These are phyloP conservation scores for Mactra quadrangularis DNA, from an alignment of 1,140 invertebrate genomes.

Conservation along the genomic window DNA sequence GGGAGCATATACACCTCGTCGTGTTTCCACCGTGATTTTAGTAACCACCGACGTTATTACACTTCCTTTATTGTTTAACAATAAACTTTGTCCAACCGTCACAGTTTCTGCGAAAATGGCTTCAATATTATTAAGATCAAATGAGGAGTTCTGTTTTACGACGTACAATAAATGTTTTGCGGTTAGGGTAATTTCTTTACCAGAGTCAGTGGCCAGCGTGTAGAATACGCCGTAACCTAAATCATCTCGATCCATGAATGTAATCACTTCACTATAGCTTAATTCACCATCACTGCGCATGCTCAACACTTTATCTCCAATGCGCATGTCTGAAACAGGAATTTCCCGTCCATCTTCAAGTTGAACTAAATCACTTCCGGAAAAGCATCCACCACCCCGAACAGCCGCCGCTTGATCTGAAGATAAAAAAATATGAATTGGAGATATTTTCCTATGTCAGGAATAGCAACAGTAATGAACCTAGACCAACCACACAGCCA, in stretches of 20 bases:
- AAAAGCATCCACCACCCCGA: slow-evolving; percentile 92
- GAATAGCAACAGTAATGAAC: no score
- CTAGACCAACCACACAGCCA: no score
- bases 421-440: no score
- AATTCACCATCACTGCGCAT: slow-evolving; percentile 88
- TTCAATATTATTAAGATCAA: slow-evolving; percentile 32
- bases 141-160: slow-evolving; percentile 32
- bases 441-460: no score
- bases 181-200: slow-evolving; percentile 90
- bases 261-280: slow-evolving; percentile 92
- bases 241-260: slow-evolving; percentile 93
- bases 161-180: slow-evolving; percentile 91
- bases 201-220: slow-evolving; percentile 88
- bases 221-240: slow-evolving; percentile 89
- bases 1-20: slow-evolving; percentile 93
- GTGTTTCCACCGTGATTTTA: slow-evolving; percentile 85
- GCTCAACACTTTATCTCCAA: slow-evolving; percentile 92
- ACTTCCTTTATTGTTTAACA: slow-evolving; percentile 41
- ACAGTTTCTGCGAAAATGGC: slow-evolving; percentile 82
- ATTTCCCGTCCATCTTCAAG: slow-evolving; percentile 84
- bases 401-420: slow-evolving; percentile 94
- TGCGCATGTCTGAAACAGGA: slow-evolving; percentile 86
- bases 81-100: slow-evolving; percentile 80
- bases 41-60: slow-evolving; percentile 87
- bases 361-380: slow-evolving; percentile 87